Evolutionary conservation across 30 jellyfish, hydroid and myxozoan genomes (phyloP).

Genomic region (Cassiopea andromeda): DNA sequence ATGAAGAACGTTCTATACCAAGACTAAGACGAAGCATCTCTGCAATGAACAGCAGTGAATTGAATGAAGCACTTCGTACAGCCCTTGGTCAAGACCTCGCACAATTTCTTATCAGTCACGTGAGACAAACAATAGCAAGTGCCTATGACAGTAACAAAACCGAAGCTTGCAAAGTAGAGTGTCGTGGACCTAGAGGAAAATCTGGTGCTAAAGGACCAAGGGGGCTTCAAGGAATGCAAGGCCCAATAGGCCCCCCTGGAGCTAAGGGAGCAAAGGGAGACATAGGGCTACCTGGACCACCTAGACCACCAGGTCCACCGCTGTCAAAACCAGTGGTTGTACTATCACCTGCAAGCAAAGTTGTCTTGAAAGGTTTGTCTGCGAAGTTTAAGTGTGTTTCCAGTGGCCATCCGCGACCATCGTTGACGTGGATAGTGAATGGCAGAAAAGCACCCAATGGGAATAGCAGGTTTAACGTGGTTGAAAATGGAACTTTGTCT

Average conservation of each 20-base stretch:
- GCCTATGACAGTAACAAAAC: no score
- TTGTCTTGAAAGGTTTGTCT: not conserved
- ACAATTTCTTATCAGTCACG: no score
- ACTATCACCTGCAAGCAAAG: not conserved
- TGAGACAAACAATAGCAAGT: no score
- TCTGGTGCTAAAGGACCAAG: slow-evolving; percentile 9
- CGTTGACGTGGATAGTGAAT: not conserved
- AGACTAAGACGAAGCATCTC: no score
- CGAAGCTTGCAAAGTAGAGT: no score
- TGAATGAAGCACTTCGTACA: no score
- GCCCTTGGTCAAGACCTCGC: no score
- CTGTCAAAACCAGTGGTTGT: slow-evolving; percentile 5
- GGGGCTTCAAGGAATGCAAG: slow-evolving; percentile 3
- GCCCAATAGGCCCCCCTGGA: slow-evolving; percentile 26
- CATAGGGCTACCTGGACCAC: slow-evolving; percentile 36
- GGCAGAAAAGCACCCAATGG: not conserved
- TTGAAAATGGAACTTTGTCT: not conserved
- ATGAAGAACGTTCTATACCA: no score
- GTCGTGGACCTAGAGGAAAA: slow-evolving; percentile 11
- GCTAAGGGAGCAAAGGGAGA: not conserved
- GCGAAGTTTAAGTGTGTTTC: not conserved
- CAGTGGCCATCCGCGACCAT: slow-evolving; percentile 4
- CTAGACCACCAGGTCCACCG: slow-evolving; percentile 13
- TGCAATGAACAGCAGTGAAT: no score
- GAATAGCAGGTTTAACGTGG: not conserved